phyloP scores from a whole-genome alignment of 2,113 vertebrate species.

The western clawed frog (Xenopus tropicalis) region DNA sequence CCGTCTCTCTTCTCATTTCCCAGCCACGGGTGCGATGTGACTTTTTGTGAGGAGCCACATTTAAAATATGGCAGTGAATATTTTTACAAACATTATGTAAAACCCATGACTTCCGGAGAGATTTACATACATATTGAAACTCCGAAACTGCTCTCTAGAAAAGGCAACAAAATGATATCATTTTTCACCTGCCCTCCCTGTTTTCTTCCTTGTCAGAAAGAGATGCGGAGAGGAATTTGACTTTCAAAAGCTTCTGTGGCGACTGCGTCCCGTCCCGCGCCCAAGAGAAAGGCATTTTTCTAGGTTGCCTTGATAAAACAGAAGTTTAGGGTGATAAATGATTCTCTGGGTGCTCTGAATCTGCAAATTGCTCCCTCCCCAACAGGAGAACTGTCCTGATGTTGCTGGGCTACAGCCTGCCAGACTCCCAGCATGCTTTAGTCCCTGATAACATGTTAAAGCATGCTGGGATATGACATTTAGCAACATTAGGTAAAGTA shows the following conservation, averaged over 20 bases:
- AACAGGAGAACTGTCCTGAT: too few relatives aligned
- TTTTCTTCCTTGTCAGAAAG: conserved; percentile 49
- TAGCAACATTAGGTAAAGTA: too few relatives aligned
- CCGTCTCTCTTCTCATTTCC: too few relatives aligned
- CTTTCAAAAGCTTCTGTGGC: conserved; percentile 38
- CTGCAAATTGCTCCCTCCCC: too few relatives aligned
- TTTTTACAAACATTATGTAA: conserved; percentile 27
- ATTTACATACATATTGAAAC: conserved; percentile 22
- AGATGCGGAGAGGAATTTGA: conserved; percentile 38
- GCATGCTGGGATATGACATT: too few relatives aligned
- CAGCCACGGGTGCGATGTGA: not conserved
- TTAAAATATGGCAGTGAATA: conserved; percentile 37
- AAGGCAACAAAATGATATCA: conserved; percentile 31
- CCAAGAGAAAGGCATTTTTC: conserved; percentile 15
- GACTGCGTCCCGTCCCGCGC: not conserved
- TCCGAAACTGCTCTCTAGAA: conserved; percentile 39
- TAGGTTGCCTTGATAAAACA: conserved; percentile 46
- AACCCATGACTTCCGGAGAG: conserved; percentile 3
- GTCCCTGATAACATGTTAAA: too few relatives aligned
- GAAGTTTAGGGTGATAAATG: conserved; percentile 46
- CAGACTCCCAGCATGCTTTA: too few relatives aligned
- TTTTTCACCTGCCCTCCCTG: conserved; percentile 40
- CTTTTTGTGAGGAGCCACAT: conserved; percentile 38
- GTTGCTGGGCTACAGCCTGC: too few relatives aligned
- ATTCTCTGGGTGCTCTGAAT: too few relatives aligned